Base-by-base conservation (phyloP, 2,888 invertebrate species). In the Pammene aurita region DNA sequence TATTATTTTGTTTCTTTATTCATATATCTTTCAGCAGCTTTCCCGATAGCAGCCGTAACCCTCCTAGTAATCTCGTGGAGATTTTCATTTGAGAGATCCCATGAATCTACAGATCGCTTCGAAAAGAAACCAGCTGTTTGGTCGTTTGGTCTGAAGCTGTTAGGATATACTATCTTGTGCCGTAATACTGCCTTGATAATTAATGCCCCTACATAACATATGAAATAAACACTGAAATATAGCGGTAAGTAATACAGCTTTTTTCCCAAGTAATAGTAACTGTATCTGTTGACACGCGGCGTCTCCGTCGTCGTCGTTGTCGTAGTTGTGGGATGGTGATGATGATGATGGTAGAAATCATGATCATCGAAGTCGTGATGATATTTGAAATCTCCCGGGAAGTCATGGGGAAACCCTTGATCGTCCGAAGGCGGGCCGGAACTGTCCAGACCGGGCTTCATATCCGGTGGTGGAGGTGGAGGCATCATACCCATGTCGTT, bases 161-260 rank as follows among this genome's bases (percentile, higher is more conserved):
- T 94, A 18, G 94, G 94, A 76, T 94, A 94, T 14, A 93, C 93
- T 66, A 96, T 95, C 84, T 96, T 96, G 82, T 96, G 96, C 71
- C 96, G 93, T 44, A 95, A 93, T 44, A 96, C 94, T 5, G 96
- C 95, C 82, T 96, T 96, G 38, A 96, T 90, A 70, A 96, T 95
- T 35, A 96, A 88, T 16, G 95, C 95, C 2, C 94, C 95, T 0
- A 96, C 95, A 78, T 96, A 96, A 68, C 95, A 87, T 62, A 94
- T 93, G 74, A 95, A 94, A 76, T 95, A 96, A 13, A 96, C 94
- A 80, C 96, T 96, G 81, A 96, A 96, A 83, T 96, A 96, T 55
- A 96, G 84, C 0, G 96, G 96, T 72, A 96, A 89, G 80, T 96
- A 96, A 93, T 96, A 96, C 44, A 96, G 86, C 78, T 96, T 96